phyloP scores from a whole-genome alignment of 2,797 vertebrate genomes.

The Aplochiton taeniatus region DNA sequence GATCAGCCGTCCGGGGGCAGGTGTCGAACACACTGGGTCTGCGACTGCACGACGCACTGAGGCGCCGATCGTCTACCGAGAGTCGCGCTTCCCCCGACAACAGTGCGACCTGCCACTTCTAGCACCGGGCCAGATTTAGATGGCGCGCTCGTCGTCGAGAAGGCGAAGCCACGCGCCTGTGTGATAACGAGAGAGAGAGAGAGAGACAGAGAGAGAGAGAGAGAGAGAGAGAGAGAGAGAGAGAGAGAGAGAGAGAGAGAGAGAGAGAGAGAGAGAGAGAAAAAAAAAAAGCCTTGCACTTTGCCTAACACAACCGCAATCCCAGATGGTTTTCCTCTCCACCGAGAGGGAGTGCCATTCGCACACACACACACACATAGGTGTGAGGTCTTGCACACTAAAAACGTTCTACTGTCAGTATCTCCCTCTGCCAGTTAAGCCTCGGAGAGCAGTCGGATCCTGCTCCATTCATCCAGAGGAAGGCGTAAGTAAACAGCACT shows the following conservation, averaged over 20 bases:
- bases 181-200: slow-evolving; percentile 42
- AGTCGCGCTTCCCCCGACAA: slow-evolving; percentile 49
- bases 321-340: slow-evolving; percentile 74
- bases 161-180: slow-evolving; percentile 57
- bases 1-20: too few relatives aligned
- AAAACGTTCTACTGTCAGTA: slow-evolving; percentile 34
- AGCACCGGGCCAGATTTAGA: slow-evolving; percentile 71
- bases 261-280: slow-evolving; percentile 1
- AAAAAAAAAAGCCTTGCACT: slow-evolving; percentile 63
- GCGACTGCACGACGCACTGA: slow-evolving; percentile 37
- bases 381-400: slow-evolving; percentile 68
- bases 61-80: slow-evolving; percentile 62
- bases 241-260: slow-evolving; percentile 38
- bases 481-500: slow-evolving; percentile 31
- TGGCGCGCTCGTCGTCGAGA: slow-evolving; percentile 57
- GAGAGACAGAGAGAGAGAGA: slow-evolving; percentile 32
- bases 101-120: slow-evolving; percentile 62
- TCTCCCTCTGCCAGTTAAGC: slow-evolving; percentile 37
- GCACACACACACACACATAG: slow-evolving; percentile 55
- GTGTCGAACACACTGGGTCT: too few relatives aligned
- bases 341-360: slow-evolving; percentile 57
- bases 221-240: slow-evolving; percentile 31
- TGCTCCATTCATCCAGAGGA: slow-evolving; percentile 25
- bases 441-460: slow-evolving; percentile 28
- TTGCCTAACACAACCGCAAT: slow-evolving; percentile 75